Percentiles rank a stretch among this genome's conserved stretches.
Evolutionary conservation across 2,888 invertebrate genomes (phyloP).

Genomic region (Tetramorium bicarinatum): DNA sequence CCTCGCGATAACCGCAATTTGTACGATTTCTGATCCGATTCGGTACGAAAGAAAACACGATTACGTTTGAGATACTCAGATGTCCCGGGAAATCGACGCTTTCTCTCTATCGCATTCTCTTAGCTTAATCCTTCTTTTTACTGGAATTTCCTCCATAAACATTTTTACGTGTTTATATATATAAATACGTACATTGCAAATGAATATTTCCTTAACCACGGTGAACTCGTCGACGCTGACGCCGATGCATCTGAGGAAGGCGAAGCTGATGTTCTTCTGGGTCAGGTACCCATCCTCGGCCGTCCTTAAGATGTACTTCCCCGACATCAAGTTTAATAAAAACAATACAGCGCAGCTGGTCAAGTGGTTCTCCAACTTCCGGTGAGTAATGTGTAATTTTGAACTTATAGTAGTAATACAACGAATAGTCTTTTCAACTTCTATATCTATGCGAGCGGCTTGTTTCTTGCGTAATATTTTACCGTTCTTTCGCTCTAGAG

Average conservation of each 20-base stretch:
- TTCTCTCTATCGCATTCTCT: neutral
- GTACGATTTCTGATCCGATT: slow-evolving; percentile 86
- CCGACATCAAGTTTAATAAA: slow-evolving; percentile 99
- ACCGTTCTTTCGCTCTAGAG: neutral
- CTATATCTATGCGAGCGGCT: neutral
- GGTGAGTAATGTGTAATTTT: slow-evolving; percentile 89
- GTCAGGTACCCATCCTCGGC: slow-evolving; percentile 99
- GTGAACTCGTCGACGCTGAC: slow-evolving; percentile 98
- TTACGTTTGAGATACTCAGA: slow-evolving; percentile 82
- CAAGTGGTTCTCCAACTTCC: slow-evolving; percentile 99
- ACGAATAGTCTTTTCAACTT: slow-evolving; percentile 8
- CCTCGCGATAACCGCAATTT: slow-evolving; percentile 82
- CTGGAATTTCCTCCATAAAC: no score
- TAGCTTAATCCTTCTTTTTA: slow-evolving; percentile 1
- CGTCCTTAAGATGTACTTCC: slow-evolving; percentile 99
- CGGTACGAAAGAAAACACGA: slow-evolving; percentile 83
- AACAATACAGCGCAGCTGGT: slow-evolving; percentile 99
- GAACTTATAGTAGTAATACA: slow-evolving; percentile 46
- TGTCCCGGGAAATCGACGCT: slow-evolving; percentile 51
- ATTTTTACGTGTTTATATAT: neutral
- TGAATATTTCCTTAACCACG: slow-evolving; percentile 92
- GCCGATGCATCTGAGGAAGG: slow-evolving; percentile 99
- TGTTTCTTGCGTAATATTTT: neutral
- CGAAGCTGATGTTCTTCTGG: slow-evolving; percentile 99
- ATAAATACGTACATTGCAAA: slow-evolving; percentile 48